Base-by-base conservation (phyloP, 2,113 vertebrate species). In the Oreochromis tanganicae region DNA sequence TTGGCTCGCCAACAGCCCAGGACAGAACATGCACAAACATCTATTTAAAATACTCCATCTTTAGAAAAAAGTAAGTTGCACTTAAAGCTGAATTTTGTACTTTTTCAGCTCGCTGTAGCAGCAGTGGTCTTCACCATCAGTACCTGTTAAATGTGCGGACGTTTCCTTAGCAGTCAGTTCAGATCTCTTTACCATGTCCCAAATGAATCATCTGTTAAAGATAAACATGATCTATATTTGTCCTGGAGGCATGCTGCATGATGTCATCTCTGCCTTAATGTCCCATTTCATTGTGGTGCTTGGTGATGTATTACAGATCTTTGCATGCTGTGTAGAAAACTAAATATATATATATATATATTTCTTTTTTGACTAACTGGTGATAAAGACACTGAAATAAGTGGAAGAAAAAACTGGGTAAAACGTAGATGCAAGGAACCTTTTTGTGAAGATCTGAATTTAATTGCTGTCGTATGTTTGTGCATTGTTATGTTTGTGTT, bases 141-240 rank as follows among this genome's bases (percentile, higher is more conserved):
- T 78, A 90, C 92, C 84, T 68, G 55, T 43, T 87, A 85, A 82
- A 83, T 54, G 61, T 17, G 2, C 16, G 1, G 73, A 85, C 73
- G n/a, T 91, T 85, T 85, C 75, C 48, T 54, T 10, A 83, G 43
- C 83, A 81, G 91, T 90, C 91, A 61, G 82, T 12, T 55, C 83
- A 87, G 86, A 94, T 94, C 91, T 93, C 85, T 91, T 91, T 83
- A 83, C 89, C 43, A 92, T 91, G 92, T 91, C 94, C 90, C 68
- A 91, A 94, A 93, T 93, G 85, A 94, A 94, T 94, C 91, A 88
- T 93, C 93, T 92, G 85, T 94, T 93, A 75, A 88, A 93, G 92
- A 96, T 94, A 95, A 96, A 95, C 91, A 94, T 95, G 95, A 95
- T 95, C 91, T 95, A 94, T 95, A 94, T 94, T 94, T 94, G 93